Percentiles rank a stretch among this genome's conserved stretches.
Conservation (phyloP, 2,113 vertebrate genomes). For the Callospermophilus lateralis region DNA sequence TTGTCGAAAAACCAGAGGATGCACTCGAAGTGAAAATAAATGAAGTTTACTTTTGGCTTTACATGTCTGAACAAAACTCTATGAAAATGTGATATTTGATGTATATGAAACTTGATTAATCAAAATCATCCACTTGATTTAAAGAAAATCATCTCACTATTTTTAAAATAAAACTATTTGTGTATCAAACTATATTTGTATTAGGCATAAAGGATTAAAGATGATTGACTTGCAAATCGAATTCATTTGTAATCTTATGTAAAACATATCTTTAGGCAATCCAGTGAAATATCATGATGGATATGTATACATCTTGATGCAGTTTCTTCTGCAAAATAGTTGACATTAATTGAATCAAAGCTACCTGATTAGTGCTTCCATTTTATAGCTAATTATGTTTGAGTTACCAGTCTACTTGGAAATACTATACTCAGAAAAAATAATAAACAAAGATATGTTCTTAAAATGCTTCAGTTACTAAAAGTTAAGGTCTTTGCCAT, state of each 20-base stretch:
- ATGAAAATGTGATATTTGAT: neutral
- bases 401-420: neutral
- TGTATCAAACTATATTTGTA: neutral
- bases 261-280: neutral
- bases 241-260: neutral
- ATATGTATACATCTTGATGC: neutral
- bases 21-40: neutral
- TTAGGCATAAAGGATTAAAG: neutral
- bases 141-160: neutral
- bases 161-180: neutral
- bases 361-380: neutral
- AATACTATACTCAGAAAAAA: neutral
- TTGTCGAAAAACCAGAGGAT: neutral
- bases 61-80: slow-evolving; percentile 9
- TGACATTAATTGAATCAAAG: neutral
- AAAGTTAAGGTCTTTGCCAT: neutral
- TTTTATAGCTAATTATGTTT: neutral
- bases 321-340: neutral
- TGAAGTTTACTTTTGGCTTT: neutral
- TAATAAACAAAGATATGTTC: neutral
- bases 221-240: neutral
- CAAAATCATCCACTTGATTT: neutral
- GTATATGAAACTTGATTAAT: neutral
- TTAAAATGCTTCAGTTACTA: neutral
- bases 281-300: neutral